phyloP scores from a whole-genome alignment of 2,888 invertebrate species.

The Clanis bilineata region DNA sequence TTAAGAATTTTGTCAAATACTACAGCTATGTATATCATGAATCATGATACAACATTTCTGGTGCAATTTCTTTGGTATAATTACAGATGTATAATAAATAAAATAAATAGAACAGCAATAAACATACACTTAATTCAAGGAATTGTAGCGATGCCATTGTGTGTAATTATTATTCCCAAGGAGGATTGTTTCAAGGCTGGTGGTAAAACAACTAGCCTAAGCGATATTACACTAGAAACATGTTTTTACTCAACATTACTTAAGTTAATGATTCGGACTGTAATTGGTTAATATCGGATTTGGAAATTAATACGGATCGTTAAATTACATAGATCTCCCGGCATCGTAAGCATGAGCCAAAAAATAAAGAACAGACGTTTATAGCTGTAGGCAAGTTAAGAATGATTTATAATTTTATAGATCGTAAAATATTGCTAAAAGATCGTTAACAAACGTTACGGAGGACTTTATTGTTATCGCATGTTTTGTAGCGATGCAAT shows the following conservation, averaged over 20 bases:
- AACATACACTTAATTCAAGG: not conserved
- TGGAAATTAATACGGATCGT: not conserved
- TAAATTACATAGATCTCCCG: too few relatives aligned
- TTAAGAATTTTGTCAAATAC: not conserved
- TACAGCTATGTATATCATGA: too few relatives aligned
- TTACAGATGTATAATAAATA: not conserved
- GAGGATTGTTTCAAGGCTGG: not conserved
- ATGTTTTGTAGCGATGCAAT: slow-evolving; percentile 40
- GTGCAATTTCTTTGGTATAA: not conserved
- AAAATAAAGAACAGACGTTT: too few relatives aligned
- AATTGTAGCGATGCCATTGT: not conserved
- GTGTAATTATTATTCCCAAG: not conserved
- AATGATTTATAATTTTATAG: not conserved
- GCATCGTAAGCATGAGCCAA: too few relatives aligned
- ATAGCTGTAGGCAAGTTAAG: not conserved
- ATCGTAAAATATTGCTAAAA: not conserved
- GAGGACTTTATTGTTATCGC: slow-evolving; percentile 45
- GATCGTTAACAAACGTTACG: slow-evolving; percentile 26
- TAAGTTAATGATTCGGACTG: too few relatives aligned
- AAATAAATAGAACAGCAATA: not conserved
- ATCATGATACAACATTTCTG: not conserved
- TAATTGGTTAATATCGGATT: too few relatives aligned
- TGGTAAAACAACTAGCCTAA: not conserved
- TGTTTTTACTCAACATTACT: too few relatives aligned
- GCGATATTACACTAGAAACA: not conserved